phyloP scores from a whole-genome alignment of 2,888 invertebrate genomes.

The Tupiocoris notatus region DNA sequence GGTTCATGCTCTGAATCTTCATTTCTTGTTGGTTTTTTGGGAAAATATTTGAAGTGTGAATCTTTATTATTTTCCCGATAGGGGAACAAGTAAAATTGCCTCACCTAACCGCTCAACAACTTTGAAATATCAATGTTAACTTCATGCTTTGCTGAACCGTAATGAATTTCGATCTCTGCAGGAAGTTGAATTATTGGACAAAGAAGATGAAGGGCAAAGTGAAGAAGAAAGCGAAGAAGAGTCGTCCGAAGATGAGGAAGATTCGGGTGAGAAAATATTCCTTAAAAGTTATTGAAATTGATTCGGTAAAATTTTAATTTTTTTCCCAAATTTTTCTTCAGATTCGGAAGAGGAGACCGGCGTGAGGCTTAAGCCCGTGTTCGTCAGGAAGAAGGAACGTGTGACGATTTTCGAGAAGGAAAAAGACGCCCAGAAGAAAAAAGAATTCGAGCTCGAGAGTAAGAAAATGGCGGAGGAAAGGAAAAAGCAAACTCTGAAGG shows the following conservation, averaged over 20 bases:
- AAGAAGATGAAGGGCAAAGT: slow-evolving; percentile 67
- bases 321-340: slow-evolving; percentile 2
- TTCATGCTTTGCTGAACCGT: background rate
- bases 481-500: slow-evolving; percentile 78
- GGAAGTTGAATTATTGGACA: slow-evolving; percentile 65
- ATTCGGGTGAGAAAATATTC: slow-evolving; percentile 58
- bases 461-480: slow-evolving; percentile 85
- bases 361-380: slow-evolving; percentile 90
- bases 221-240: slow-evolving; percentile 56
- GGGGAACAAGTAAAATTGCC: too few relatives aligned
- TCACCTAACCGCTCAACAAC: too few relatives aligned
- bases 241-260: slow-evolving; percentile 76
- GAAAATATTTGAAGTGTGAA: too few relatives aligned
- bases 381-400: slow-evolving; percentile 88
- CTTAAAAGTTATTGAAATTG: background rate
- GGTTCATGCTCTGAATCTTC: too few relatives aligned
- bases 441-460: slow-evolving; percentile 79
- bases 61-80: too few relatives aligned
- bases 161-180: slow-evolving; percentile 37
- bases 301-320: background rate
- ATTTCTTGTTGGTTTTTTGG: too few relatives aligned
- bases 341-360: slow-evolving; percentile 90
- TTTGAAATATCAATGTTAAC: background rate
- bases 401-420: slow-evolving; percentile 95
- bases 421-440: slow-evolving; percentile 78